phyloP scores from a whole-genome alignment of 2,113 vertebrate genomes.

The Hydropotes inermis region DNA sequence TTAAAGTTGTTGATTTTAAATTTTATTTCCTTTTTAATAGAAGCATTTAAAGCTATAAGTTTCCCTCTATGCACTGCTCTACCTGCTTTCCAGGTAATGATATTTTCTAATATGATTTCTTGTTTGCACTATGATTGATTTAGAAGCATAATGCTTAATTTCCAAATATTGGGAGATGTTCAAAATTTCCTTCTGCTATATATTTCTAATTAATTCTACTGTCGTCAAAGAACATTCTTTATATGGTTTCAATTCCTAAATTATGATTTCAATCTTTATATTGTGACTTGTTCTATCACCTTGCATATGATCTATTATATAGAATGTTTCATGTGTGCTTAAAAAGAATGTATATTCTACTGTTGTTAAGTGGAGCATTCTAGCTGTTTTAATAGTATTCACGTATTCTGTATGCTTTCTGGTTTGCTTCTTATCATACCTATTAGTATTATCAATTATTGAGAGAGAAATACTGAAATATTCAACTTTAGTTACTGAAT shows the following conservation, averaged over 20 bases:
- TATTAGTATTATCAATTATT: not conserved
- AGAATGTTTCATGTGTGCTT: not conserved
- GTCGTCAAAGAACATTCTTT: not conserved
- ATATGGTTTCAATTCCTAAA: not conserved
- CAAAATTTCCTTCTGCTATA: not conserved
- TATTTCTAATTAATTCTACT: not conserved
- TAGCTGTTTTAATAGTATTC: not conserved
- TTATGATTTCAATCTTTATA: not conserved
- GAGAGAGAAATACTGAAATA: not conserved
- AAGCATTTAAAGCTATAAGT: not conserved
- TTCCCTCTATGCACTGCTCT: not conserved
- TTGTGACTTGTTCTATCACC: not conserved
- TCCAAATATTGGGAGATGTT: not conserved
- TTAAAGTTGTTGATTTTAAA: not conserved
- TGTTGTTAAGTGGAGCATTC: not conserved
- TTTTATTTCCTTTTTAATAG: not conserved
- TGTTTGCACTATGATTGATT: not conserved
- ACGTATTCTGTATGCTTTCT: not conserved
- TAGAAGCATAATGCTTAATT: not conserved
- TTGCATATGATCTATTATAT: not conserved
- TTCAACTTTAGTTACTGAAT: not conserved
- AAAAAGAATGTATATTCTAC: not conserved
- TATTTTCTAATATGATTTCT: not conserved
- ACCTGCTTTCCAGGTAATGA: not conserved
- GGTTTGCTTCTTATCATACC: not conserved